Evolutionary conservation across 2,113 vertebrate genomes (phyloP).

Genomic region (Phoxinus phoxinus): DNA sequence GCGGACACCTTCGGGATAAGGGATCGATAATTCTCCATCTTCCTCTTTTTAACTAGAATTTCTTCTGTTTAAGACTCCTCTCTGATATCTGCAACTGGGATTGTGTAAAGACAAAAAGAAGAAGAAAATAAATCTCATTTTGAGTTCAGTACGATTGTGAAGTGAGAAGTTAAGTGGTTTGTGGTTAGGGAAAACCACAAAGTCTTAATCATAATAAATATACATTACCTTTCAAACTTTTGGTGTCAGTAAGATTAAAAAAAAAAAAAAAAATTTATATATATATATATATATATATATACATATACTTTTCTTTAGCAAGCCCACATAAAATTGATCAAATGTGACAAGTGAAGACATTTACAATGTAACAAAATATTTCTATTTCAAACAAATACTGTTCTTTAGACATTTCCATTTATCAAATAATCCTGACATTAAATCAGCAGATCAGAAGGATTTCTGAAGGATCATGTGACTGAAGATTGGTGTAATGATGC

Average conservation of each 20-base stretch:
- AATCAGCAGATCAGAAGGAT: too few relatives aligned
- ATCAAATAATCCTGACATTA: too few relatives aligned
- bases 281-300: too few relatives aligned
- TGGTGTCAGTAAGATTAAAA: not conserved
- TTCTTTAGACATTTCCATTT: too few relatives aligned
- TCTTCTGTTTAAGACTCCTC: not conserved
- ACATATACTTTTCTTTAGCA: constrained; percentile 1
- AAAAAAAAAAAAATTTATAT: not conserved
- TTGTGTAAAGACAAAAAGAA: not conserved
- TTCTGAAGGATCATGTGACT: too few relatives aligned
- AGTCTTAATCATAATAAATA: constrained; percentile 47
- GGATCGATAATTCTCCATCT: constrained; percentile 71
- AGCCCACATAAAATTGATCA: not conserved
- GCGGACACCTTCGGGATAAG: constrained; percentile 58
- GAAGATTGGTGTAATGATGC: too few relatives aligned
- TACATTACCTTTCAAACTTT: not conserved
- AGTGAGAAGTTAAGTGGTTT: constrained; percentile 34
- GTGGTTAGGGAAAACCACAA: constrained; percentile 9
- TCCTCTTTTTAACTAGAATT: constrained; percentile 49
- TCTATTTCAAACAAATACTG: not conserved
- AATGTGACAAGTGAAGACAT: not conserved
- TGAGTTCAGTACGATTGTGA: not conserved
- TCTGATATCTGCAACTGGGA: constrained; percentile 65
- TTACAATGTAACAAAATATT: not conserved
- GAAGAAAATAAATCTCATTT: not conserved